Base-by-base conservation (phyloP, 2,113 vertebrate genomes). In the Pseudopodoces humilis region DNA sequence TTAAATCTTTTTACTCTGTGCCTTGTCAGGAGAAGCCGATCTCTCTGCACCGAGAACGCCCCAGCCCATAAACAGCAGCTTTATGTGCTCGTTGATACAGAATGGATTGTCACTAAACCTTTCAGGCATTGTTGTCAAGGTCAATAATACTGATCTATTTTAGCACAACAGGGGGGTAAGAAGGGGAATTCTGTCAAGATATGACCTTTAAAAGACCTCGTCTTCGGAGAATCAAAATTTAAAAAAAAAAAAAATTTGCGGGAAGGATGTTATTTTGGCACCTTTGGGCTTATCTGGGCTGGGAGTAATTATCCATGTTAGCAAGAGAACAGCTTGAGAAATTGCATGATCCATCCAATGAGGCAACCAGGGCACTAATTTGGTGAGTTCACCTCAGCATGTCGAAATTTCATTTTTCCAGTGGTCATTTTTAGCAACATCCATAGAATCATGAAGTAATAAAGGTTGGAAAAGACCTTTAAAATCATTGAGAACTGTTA, bases 151-250 rank as follows among this genome's bases (percentile, higher is more conserved):
- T 96, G 97, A 97, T 97, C 95, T 95, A 60, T 87, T 96, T 88
- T 92, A 97, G 55, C 69, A 83, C 96, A 92, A 97, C 88, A 27
- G 46, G 65, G 75, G 74, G 69, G 52, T 20, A 59, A 74, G 83
- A 74, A 83, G 76, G 87, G 83, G 83, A 90, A 83, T 93, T 93
- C 92, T 96, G 79, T 97, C 94, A 95, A 97, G 96, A 97, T 86
- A 74, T 95, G 97, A 98, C 94, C 97, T 97, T 96, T 97, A 96
- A 96, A 96, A 94, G 95, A 94, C 91, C 96, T 98, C 44, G 1
- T 97, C 84, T 88, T 77, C 22, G 27, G 76, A 83, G 80, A 96
- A 87, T 50, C 9, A 52, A 91, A 92, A 91, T 43, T n/a, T 1
- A 21, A 41, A 10, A 4, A 11, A 50, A 44, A 35, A 19, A 31